Evolutionary conservation across 2,888 invertebrate genomes (phyloP), one percentile per base, ranked within the genome.

Genomic region (Zeuzera pyrina): DNA sequence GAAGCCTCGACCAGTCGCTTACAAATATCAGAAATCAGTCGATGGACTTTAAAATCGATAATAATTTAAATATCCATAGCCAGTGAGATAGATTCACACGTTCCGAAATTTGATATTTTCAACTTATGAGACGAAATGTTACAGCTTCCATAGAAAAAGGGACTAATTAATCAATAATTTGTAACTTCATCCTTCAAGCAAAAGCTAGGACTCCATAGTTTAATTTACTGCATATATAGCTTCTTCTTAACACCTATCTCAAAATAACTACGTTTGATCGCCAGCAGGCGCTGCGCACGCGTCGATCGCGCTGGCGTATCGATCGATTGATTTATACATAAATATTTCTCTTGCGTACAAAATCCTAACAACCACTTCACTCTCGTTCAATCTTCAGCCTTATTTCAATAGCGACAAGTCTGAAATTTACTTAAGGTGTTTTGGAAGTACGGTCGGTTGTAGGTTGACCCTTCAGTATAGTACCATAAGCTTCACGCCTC

Each of bases 241-340:
- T n/a, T n/a, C 48, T 51, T 62, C 70, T 76, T 76, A 74, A 69
- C 53, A 29, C 23, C 35, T 40, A 43, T 52, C 63, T 55, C 49
- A 45, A 73, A 76, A 76, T 76, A 76, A 54, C 49, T 41, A 29
- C 52, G 54, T 63, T 68, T 76, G 74, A 73, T 73, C 67, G 62
- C 57, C 57, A 61, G 46, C 70, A 73, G 65, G 62, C 71, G 49
- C 44, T 55, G 65, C 67, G 72, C 67, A 57, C 58, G 57, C 63
- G 63, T 50, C 64, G 64, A 70, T 71, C n/a, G n/a, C n/a, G 51
- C 44, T 45, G 45, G 47, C 49, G 52, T 57, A 61, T 61, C 71
- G 63, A 76, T 77, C 70, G 73, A 77, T 77, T 76, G 77, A 77
- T 77, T 77, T 77, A 77, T 61, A 60, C 56, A 25, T 12, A 25